Conservation (phyloP, 2,797 vertebrate species). For the Cynodonichthys magdalenae region DNA sequence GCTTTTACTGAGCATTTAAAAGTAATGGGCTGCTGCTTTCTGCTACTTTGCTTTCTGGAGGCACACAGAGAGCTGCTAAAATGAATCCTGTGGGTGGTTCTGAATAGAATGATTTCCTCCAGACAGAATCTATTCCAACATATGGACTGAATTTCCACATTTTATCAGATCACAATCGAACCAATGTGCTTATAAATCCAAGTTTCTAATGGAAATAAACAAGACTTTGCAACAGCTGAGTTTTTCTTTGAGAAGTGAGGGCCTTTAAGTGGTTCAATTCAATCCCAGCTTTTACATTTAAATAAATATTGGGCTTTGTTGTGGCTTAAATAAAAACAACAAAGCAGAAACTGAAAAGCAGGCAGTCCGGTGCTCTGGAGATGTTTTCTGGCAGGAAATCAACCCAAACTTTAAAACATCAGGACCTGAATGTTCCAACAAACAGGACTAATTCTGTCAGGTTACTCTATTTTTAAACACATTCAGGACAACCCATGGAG, state of each 20-base stretch:
- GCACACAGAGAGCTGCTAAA: background rate
- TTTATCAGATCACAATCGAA: conserved; percentile 13
- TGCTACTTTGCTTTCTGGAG: background rate
- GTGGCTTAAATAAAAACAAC: conserved; percentile 19
- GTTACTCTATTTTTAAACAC: no score
- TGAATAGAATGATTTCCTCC: background rate
- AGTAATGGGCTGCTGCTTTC: conserved; percentile 9
- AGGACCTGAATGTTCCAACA: background rate
- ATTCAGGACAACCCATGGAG: no score
- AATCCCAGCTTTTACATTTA: conserved; percentile 30
- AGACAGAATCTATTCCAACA: no score
- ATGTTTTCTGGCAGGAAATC: conserved; percentile 10
- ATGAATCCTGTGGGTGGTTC: background rate
- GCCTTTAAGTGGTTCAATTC: conserved; percentile 23
- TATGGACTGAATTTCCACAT: no score
- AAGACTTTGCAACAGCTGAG: background rate
- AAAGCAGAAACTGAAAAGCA: conserved; percentile 33
- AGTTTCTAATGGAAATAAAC: conserved; percentile 9
- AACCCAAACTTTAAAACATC: background rate
- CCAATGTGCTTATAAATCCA: background rate
- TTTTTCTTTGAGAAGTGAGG: conserved; percentile 9
- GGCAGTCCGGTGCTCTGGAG: conserved; percentile 6
- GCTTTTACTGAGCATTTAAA: conserved; percentile 36
- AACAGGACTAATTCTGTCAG: no score
- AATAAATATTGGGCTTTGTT: conserved; percentile 29